These are phyloP conservation scores for Rutilus rutilus DNA, from an alignment of 2,113 vertebrate species.

Conservation along the genomic window DNA sequence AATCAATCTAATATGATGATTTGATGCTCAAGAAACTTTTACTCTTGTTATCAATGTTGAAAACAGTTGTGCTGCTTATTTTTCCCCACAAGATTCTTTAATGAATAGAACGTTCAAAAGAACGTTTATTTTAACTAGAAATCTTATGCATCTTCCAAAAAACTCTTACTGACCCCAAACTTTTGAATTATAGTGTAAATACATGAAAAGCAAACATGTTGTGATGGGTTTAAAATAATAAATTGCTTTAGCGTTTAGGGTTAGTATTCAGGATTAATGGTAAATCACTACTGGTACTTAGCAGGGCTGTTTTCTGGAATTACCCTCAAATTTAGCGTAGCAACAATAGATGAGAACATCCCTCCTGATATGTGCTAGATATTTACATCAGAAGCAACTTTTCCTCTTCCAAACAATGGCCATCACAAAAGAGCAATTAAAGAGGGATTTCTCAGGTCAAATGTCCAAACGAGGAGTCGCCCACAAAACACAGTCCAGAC, in stretches of 20 bases:
- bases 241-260: neutral
- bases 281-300: neutral
- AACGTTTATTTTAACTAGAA: neutral
- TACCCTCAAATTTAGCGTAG: neutral
- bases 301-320: neutral
- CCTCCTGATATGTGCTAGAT: slow-evolving; percentile 48
- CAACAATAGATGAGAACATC: slow-evolving; percentile 34
- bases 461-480: slow-evolving; percentile 45
- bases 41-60: neutral
- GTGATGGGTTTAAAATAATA: neutral
- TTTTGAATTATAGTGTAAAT: neutral
- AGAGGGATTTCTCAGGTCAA: slow-evolving; percentile 43
- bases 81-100: neutral
- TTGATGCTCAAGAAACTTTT: neutral
- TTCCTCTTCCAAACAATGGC: slow-evolving; percentile 38
- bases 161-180: neutral
- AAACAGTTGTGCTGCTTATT: neutral
- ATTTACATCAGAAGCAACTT: slow-evolving; percentile 50
- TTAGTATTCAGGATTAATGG: neutral
- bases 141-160: neutral
- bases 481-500: slow-evolving; percentile 50
- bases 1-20: neutral
- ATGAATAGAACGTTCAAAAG: neutral
- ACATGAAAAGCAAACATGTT: neutral
- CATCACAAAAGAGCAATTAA: slow-evolving; percentile 19